Conservation (phyloP, 2,113 vertebrate species). For the chimpanzee (Pan troglodytes) region DNA sequence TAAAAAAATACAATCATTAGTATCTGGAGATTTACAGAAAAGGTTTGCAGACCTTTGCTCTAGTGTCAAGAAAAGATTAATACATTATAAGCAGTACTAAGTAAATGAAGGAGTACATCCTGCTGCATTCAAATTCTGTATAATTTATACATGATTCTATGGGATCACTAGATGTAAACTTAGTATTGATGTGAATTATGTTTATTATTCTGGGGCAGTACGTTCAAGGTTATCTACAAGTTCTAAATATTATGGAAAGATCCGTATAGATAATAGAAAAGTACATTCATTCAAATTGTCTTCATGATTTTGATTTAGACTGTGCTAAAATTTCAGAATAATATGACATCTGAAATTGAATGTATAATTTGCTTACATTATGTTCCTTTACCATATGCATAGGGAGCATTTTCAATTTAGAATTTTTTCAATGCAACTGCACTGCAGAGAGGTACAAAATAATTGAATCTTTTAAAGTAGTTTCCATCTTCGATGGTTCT, state of each 20-base stretch:
- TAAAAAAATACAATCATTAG: neutral
- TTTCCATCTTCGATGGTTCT: constrained; percentile 31
- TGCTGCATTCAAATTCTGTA: neutral
- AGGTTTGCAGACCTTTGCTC: neutral
- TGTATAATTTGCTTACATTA: constrained; percentile 67
- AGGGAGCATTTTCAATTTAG: constrained; percentile 57
- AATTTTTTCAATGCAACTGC: constrained; percentile 57
- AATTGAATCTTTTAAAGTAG: constrained; percentile 53
- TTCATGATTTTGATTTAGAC: constrained; percentile 52
- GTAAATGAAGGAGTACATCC: neutral
- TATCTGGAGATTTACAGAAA: neutral
- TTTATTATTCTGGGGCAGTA: neutral
- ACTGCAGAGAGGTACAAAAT: constrained; percentile 18
- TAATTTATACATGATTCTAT: neutral
- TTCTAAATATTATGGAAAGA: constrained; percentile 34
- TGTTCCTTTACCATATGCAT: constrained; percentile 37
- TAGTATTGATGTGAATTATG: neutral
- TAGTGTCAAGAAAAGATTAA: neutral
- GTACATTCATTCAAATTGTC: constrained; percentile 38
- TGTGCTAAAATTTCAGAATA: constrained; percentile 58
- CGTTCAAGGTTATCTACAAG: constrained; percentile 5
- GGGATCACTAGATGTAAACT: neutral
- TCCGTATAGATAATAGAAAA: constrained; percentile 2
- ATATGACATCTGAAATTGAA: constrained; percentile 62
- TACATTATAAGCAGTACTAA: neutral